Conservation (phyloP, 2,797 vertebrate species). For the Danio aesculapii region DNA sequence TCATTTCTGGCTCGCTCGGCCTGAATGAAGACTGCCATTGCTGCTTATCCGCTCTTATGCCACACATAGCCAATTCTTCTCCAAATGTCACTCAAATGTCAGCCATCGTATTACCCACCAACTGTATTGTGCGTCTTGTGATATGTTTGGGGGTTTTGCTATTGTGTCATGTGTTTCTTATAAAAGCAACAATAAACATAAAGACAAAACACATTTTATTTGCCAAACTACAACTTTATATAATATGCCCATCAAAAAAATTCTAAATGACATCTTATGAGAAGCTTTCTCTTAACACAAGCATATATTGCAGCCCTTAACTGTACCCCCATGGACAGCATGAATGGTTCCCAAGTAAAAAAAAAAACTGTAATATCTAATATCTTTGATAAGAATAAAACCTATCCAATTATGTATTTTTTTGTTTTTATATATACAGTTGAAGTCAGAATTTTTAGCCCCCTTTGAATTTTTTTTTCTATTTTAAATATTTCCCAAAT, state of each 20-base stretch:
- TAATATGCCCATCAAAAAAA: not conserved
- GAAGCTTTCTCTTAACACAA: too few species aligned
- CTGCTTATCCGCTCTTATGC: conserved; percentile 72
- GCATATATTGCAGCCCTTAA: too few species aligned
- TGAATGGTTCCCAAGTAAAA: too few species aligned
- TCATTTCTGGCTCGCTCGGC: conserved; percentile 71
- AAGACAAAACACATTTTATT: not conserved
- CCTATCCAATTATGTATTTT: too few species aligned
- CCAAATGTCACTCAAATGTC: conserved; percentile 88
- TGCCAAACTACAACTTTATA: not conserved
- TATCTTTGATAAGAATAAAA: too few species aligned
- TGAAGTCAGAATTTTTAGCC: too few species aligned
- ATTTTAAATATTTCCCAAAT: too few species aligned
- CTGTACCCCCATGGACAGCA: too few species aligned
- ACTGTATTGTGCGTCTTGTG: conserved; percentile 66
- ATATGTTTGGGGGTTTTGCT: not conserved
- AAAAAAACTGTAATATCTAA: too few species aligned
- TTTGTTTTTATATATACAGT: too few species aligned
- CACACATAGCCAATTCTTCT: conserved; percentile 71
- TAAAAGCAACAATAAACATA: not conserved
- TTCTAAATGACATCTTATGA: not conserved
- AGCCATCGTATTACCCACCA: conserved; percentile 72
- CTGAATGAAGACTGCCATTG: conserved; percentile 75
- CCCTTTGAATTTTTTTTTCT: too few species aligned
- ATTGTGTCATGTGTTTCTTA: conserved; percentile 14